Evolutionary conservation across 23 tunicate species (phyloP), one percentile per base, ranked within the genome.

Genomic region (Oikopleura dioica): DNA sequence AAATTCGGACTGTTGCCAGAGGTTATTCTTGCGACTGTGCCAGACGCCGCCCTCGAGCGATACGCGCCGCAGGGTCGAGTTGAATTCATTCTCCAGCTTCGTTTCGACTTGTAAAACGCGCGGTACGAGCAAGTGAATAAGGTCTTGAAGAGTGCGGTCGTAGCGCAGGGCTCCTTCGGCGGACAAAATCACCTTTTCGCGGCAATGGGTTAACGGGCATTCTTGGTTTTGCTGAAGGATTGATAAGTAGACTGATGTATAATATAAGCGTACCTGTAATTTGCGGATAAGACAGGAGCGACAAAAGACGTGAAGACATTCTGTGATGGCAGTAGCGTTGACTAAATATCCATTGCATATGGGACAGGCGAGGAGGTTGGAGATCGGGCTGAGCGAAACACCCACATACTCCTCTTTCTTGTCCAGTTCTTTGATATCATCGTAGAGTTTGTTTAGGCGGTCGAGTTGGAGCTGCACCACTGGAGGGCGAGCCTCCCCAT

Each of bases 381-480:
- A 12, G 26, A 63, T 63, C 32, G 72, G 72, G 33, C 30, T 31
- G 4, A 63, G 26, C 4, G 16, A 12, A 2, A 63, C 26, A 12
- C 33, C 26, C 26, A 63, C 26, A 12, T 63, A 2, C 33, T 63
- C 32, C 33, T 63, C 72, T 63, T 63, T 63, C 26, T 4, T 2
- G 33, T 63, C 72, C 33, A 63, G 33, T 28, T 63, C 72, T 63
- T 63, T 63, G 26, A 63, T 63, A 28, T 63, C 72, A 28, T 63
- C 72, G 26, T 21, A 63, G 2, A 63, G 33, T 28, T 23, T 31
- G 26, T 63, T 63, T 63, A 63, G 26, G 2, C 72, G 72, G 72
- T 63, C 72, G 33, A 63, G 16, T 28, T 63, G 72, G 26, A 63
- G 72, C 72, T 63, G 72, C 30, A 63, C 72, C 16, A 63, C 72